Base-by-base conservation (phyloP, 1,140 invertebrate species). In the Drosophila ohnishii region DNA sequence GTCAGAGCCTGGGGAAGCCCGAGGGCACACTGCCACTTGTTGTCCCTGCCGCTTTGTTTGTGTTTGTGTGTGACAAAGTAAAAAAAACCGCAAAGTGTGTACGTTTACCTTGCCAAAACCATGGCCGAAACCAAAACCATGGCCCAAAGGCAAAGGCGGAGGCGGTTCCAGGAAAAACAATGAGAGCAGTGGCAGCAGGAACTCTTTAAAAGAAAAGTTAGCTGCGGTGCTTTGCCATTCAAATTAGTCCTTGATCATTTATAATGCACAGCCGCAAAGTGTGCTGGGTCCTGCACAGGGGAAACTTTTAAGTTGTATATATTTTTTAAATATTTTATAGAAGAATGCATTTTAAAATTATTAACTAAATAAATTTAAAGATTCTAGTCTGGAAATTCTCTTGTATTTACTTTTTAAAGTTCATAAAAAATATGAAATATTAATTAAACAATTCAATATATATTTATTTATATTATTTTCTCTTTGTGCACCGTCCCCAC, bases 121-220 rank as follows among this genome's bases (percentile, higher is more conserved):
- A 5, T 50, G n/a, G 28, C 42, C 53, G 37, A 72, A 72, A 59
- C 67, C 65, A 5, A 51, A 51, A 8, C 50, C 50, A 53, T 19
- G 37, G 30, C 65, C 47, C 35, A 11, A 11, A 42, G 45, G 14
- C 61, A 10, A n/a, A 3, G 14, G 13, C 9, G 5, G 10, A 8
- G 45, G 45, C 32, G 19, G 19, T 37, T 37, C 13, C 32, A 3
- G 35, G 30, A 9, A 71, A 57, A 70, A 70, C 65, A 71, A 71
- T 70, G 47, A 50, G 35, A 53, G 13, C 61, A n/a, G 30, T n/a
- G n/a, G 37, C 45, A 13, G 37, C 35, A 37, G 30, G 16, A 67
- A 71, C 65, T 71, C 65, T 71, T 71, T 71, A 71, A 71, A 71
- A 59, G 67, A 71, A 71, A 71, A 71, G 65, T 71, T 71, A 48